These are phyloP conservation scores for Noctua pronuba DNA, from an alignment of 2,888 invertebrate genomes.

Conservation along the genomic window DNA sequence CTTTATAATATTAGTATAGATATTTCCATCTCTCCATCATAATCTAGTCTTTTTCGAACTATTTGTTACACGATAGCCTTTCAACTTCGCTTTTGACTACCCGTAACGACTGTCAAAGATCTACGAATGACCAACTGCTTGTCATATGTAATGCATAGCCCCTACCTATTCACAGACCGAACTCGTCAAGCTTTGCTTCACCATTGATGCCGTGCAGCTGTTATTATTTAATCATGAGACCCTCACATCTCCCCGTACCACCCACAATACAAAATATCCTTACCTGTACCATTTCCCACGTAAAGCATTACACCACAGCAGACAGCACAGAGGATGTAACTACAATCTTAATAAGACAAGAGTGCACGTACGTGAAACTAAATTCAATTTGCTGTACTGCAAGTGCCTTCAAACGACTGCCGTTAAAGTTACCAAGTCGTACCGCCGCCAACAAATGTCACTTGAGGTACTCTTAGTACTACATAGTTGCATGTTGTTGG, in stretches of 20 bases:
- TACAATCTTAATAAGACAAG: conserved; percentile 70
- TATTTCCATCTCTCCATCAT: neutral
- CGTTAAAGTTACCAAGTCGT: conserved; percentile 58
- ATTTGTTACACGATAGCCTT: neutral
- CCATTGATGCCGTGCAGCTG: neutral
- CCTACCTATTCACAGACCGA: neutral
- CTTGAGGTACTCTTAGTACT: conserved; percentile 41
- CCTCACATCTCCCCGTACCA: no score
- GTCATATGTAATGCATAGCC: neutral
- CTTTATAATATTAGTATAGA: no score
- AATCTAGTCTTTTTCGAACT: neutral
- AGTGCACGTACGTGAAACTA: conserved; percentile 72
- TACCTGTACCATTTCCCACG: neutral
- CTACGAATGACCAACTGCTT: neutral
- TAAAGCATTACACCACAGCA: conserved; percentile 11
- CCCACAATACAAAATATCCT: neutral
- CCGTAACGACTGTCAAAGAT: neutral
- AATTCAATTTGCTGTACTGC: conserved; percentile 78
- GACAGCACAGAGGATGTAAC: conserved; percentile 30
- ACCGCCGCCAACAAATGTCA: conserved; percentile 51
- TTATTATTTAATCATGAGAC: neutral
- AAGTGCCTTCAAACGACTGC: conserved; percentile 70
- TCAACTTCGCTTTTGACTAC: neutral
- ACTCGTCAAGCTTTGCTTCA: neutral
- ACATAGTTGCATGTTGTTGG: conserved; percentile 32